Conservation (phyloP, 2,888 invertebrate genomes). For the Drosophila vallismaia region DNA sequence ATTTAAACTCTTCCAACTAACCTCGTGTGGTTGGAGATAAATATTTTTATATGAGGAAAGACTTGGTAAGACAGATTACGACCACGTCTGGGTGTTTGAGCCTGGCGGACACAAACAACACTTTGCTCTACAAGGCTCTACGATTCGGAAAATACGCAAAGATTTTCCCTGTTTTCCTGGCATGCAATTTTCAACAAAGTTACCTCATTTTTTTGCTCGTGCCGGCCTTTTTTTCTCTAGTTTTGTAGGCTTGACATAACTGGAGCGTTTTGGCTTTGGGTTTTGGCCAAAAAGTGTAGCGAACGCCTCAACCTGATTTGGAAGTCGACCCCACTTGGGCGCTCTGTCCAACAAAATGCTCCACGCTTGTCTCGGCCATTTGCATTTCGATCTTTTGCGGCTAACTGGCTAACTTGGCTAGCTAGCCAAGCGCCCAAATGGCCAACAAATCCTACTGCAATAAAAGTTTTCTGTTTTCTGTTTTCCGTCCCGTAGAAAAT, state of each 20-base stretch:
- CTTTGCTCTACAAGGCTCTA: constrained; percentile 65
- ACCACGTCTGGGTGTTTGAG: constrained; percentile 21
- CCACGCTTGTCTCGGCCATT: constrained; percentile 75
- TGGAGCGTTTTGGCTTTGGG: constrained; percentile 55
- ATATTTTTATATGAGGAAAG: constrained; percentile 41
- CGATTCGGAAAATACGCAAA: constrained; percentile 45
- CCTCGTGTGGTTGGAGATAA: constrained; percentile 24
- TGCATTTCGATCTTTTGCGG: constrained; percentile 75
- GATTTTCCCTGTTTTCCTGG: constrained; percentile 38
- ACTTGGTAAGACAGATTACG: constrained; percentile 44
- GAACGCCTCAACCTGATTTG: constrained; percentile 64
- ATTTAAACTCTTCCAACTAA: constrained; percentile 10
- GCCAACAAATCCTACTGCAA: constrained; percentile 66
- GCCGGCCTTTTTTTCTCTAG: constrained; percentile 2
- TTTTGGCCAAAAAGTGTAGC: constrained; percentile 24
- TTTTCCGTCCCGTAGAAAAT: constrained; percentile 48
- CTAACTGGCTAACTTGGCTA: constrained; percentile 66
- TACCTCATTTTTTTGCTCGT: constrained; percentile 56
- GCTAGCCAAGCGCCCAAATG: constrained; percentile 41
- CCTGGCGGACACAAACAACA: constrained; percentile 61
- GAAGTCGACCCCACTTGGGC: constrained; percentile 41
- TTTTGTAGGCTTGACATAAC: constrained; percentile 68
- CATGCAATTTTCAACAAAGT: constrained; percentile 47
- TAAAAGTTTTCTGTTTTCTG: constrained; percentile 67
- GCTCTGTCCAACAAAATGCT: constrained; percentile 72